Evolutionary conservation across 2,888 invertebrate genomes (phyloP).

Genomic region (Clusia tigrina): DNA sequence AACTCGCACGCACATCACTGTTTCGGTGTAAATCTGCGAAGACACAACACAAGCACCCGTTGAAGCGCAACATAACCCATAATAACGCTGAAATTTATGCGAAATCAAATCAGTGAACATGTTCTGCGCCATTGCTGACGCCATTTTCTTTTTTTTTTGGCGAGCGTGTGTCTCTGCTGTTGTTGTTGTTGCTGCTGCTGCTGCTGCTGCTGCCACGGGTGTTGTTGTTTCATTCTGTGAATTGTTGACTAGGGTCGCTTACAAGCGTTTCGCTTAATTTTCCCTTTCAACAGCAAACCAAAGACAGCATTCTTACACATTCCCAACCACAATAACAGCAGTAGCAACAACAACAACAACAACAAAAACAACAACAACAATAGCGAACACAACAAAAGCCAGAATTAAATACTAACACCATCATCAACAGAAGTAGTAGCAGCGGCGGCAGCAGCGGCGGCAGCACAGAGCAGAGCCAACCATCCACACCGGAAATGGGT

Average conservation of each 20-base stretch:
- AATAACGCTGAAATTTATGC: conserved; percentile 18
- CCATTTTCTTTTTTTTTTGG: neutral
- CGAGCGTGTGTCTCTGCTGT: neutral
- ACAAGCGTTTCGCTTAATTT: neutral
- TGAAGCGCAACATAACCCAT: conserved; percentile 5
- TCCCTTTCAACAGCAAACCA: conserved; percentile 4
- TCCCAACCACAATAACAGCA: neutral
- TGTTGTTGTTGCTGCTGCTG: conserved; percentile 8
- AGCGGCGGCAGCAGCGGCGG: neutral
- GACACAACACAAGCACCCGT: neutral
- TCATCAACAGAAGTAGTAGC: neutral
- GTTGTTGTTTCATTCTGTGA: conserved; percentile 9
- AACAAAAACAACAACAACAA: neutral
- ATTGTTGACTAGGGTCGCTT: neutral
- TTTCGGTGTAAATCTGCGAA: neutral
- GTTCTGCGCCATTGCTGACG: conserved; percentile 19
- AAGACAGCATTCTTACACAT: neutral
- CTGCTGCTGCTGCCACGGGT: neutral
- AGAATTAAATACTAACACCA: neutral
- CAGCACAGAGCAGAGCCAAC: neutral
- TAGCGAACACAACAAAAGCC: neutral
- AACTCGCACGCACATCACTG: neutral
- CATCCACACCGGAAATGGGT: neutral
- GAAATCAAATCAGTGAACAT: conserved; percentile 24
- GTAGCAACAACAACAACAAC: neutral